Evolutionary conservation across 1,140 invertebrate genomes (phyloP).

Genomic region (Agraylea sexmaculata): DNA sequence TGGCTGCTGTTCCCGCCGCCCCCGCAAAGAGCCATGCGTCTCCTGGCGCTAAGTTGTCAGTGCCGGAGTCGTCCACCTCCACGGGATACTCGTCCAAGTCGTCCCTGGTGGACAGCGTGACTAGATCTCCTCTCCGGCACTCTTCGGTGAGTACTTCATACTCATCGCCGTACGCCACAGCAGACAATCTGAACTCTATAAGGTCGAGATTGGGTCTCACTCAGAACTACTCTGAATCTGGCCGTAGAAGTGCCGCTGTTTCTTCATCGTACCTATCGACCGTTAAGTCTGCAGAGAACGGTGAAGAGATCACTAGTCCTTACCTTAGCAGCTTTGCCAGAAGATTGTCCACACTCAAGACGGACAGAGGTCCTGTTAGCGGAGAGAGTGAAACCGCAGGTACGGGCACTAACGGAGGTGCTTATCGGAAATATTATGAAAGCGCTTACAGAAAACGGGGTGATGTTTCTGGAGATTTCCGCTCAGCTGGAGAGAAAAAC

Average conservation of each 20-base stretch:
- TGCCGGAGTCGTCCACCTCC: neutral
- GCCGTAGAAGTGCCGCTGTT: conserved; percentile 24
- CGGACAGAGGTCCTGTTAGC: conserved; percentile 29
- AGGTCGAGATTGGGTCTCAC: conserved; percentile 36
- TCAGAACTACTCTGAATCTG: conserved; percentile 27
- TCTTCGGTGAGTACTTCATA: conserved; percentile 27
- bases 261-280: conserved; percentile 29
- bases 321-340: conserved; percentile 55
- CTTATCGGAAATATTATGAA: conserved; percentile 26
- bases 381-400: conserved; percentile 31
- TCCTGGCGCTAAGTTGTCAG: no score
- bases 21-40: neutral
- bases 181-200: conserved; percentile 42
- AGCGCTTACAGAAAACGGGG: conserved; percentile 25
- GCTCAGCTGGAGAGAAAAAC: conserved; percentile 35
- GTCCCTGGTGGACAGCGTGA: conserved; percentile 21
- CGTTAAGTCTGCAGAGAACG: conserved; percentile 26
- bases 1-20: neutral
- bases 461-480: conserved; percentile 35
- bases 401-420: conserved; percentile 25
- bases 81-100: neutral
- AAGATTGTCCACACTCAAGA: conserved; percentile 42
- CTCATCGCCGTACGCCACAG: conserved; percentile 28
- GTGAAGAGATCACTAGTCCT: conserved; percentile 45
- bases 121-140: conserved; percentile 30